Evolutionary conservation across 1,140 invertebrate species (phyloP), one percentile per base, ranked within the genome.

Genomic region (Archivesica marissinica): DNA sequence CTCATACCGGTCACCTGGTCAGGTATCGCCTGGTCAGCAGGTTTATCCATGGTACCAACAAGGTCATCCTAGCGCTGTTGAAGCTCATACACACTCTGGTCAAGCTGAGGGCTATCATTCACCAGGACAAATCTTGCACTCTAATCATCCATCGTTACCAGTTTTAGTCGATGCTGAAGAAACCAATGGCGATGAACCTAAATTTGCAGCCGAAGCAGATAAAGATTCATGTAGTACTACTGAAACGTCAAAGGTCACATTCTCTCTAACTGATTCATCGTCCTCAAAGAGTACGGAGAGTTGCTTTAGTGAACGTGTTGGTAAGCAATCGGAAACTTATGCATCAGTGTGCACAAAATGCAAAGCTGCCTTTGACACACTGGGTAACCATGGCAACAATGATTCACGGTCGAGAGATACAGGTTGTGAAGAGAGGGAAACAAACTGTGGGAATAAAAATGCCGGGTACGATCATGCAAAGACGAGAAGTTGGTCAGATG

Each of bases 221-320:
- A 41, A 28, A 25, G n/a, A n/a, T n/a, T n/a, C n/a, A n/a, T n/a
- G n/a, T n/a, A n/a, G n/a, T n/a, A n/a, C n/a, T n/a, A n/a, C n/a
- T n/a, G n/a, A n/a, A n/a, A n/a, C n/a, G n/a, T n/a, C 70, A 35
- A 89, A 86, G 64, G 91, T 91, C 23, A 89, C 79, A 20, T 92
- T 92, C 79, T 79, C 68, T 25, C 23, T 91, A 7, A 84, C 75
- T 15, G 87, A 81, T 50, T 89, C 89, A 20, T 87, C 88, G 13
- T 86, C 87, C 15, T 88, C 89, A 1, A 88, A 87, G 33, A 92
- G 91, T 84, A 78, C 84, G 6, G 90, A 91, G 56, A 90, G 88
- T 81, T 90, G 91, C 1, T 92, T 90, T 74, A 90, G 90, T 78
- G 91, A 92, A 61, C 68, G 88, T 25, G n/a, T 81, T 59, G 68